A percentile compares a stretch with the other conserved stretches of the same genome.
Evolutionary conservation across 2,888 invertebrate species (phyloP).

Genomic region (Drosophila algonquin): DNA sequence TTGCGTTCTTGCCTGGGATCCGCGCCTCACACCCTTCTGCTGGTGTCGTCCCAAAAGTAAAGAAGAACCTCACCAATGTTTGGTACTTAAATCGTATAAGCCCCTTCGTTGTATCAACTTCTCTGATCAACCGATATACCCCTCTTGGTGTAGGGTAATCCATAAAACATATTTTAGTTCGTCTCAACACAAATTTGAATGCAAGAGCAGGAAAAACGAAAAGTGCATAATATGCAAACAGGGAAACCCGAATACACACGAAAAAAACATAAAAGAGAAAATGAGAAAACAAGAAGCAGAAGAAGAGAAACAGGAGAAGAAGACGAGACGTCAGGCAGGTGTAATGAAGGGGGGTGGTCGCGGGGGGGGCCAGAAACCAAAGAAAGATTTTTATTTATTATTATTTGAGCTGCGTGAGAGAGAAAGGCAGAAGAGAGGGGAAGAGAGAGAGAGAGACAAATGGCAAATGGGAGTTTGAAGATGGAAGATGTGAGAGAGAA

Average conservation of each 20-base stretch:
- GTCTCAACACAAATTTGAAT: conserved; percentile 45
- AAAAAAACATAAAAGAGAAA: conserved; percentile 34
- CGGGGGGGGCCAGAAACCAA: conserved; percentile 5
- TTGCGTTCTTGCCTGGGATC: no score
- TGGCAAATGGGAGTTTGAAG: background rate
- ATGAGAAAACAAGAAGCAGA: conserved; percentile 43
- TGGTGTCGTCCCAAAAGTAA: no score
- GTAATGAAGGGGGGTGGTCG: background rate
- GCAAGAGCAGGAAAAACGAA: conserved; percentile 63
- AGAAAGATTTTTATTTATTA: conserved; percentile 9
- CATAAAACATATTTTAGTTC: conserved; percentile 7
- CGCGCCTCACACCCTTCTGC: no score
- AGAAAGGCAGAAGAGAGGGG: background rate
- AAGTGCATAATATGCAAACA: conserved; percentile 71
- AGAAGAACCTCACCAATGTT: no score
- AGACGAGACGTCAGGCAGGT: conserved; percentile 12
- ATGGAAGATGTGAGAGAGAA: background rate
- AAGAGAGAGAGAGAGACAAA: no score
- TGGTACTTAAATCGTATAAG: no score
- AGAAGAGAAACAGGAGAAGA: conserved; percentile 13
- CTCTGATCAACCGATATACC: background rate
- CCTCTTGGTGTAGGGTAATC: background rate
- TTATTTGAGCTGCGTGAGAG: conserved; percentile 54
- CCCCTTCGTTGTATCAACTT: no score
- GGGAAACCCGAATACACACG: conserved; percentile 38